These are phyloP conservation scores for Vannuccia rotundouncinata DNA, from an alignment of 2,888 invertebrate species.

Conservation along the genomic window DNA sequence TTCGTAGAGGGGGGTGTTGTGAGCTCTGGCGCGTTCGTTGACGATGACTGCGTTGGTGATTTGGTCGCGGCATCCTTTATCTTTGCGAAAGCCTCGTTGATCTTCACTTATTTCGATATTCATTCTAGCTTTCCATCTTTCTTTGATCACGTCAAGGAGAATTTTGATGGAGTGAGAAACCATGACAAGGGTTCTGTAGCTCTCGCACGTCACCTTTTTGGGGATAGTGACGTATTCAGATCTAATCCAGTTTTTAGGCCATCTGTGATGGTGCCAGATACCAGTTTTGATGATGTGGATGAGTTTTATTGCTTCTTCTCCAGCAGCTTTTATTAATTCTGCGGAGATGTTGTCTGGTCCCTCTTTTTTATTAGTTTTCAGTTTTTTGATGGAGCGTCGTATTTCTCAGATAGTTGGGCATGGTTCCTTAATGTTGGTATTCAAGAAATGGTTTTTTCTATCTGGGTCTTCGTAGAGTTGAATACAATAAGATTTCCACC, in stretches of 20 bases:
- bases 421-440: not conserved
- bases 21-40: not conserved
- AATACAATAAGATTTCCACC: not conserved
- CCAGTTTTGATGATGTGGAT: not conserved
- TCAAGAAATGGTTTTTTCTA: not conserved
- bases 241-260: not conserved
- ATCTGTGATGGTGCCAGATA: not conserved
- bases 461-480: not conserved
- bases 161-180: not conserved
- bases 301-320: not conserved
- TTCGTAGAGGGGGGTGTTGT: not conserved
- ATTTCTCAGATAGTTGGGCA: not conserved
- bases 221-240: not conserved
- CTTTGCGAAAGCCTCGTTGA: constrained; percentile 17
- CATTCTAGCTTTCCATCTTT: not conserved
- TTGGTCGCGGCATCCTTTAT: not conserved
- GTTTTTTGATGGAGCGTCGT: not conserved
- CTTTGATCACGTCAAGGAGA: not conserved
- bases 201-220: not conserved
- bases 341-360: constrained; percentile 16
- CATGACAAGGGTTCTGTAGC: not conserved
- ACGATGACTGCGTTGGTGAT: not conserved
- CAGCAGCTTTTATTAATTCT: not conserved
- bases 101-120: not conserved
- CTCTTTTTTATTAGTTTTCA: not conserved